Evolutionary conservation across 2,888 invertebrate genomes (phyloP), one percentile per base, ranked within the genome.

Genomic region (Micropterix aruncella): DNA sequence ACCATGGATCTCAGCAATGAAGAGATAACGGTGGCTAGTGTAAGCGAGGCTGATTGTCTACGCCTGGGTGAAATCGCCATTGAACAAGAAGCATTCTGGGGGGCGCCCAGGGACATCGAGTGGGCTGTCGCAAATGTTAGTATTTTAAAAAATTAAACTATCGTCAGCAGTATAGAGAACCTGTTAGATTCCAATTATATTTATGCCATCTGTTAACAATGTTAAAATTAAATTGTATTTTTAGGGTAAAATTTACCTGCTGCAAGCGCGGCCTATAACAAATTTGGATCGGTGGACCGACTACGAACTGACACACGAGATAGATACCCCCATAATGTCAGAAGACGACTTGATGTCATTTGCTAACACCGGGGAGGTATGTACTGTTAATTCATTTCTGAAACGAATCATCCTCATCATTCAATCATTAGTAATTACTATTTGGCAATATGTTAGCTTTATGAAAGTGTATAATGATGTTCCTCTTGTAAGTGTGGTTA

Each of bases 211-310:
- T 27, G 12, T 27, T 27, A 7, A 27, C 27, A 27, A 27, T 27
- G 27, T 27, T 27, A 12, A 27, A 27, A 27, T 7, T 27, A 27
- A 27, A 27, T 27, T 27, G 27, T 7, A 7, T 27, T 58, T 63
- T 42, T 55, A 77, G 74, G 64, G 66, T n/a, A 62, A 65, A 7
- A 62, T 83, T 47, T 80, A 71, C 57, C 57, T 85, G 9, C 62
- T 85, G n/a, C 84, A 90, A 77, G 80, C 83, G 2, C 74, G 89
- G 3, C 84, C 87, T 1, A 78, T 90, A 43, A 88, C 88, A 0
- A 79, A 81, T 0, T 56, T 83, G 18, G 78, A 81, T 51, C 60
- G 72, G 1, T 88, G 87, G 77, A 79, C 78, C 0, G 83, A 88
- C 45, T 84, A 81, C 53, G 90, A 91, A 54, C 58, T 91, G 19